Evolutionary conservation across 2,797 vertebrate genomes (phyloP).

Genomic region (Fundulus diaphanus): DNA sequence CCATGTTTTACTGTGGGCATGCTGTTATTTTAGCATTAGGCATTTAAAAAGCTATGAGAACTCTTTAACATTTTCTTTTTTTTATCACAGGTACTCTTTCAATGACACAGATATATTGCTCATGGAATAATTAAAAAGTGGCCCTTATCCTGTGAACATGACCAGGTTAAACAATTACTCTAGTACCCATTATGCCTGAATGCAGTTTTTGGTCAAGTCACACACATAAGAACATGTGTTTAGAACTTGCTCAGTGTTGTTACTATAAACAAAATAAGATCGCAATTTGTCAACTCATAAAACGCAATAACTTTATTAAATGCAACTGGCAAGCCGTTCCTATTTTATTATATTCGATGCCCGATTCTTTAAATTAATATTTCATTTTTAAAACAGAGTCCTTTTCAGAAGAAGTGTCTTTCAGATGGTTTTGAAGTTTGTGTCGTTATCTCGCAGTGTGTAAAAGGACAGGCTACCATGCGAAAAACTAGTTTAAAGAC

Average conservation of each 20-base stretch:
- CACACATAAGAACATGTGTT: not conserved
- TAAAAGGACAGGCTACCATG: conserved; percentile 8
- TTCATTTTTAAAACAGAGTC: not conserved
- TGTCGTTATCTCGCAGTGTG: conserved; percentile 10
- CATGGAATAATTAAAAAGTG: not conserved
- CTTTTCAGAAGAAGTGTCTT: not conserved
- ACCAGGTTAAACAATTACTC: not conserved
- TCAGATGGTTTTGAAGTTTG: conserved; percentile 18
- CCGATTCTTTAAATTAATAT: not conserved
- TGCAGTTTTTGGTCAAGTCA: not conserved
- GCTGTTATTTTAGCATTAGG: not conserved
- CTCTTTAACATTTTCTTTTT: not conserved
- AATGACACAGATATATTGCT: not conserved
- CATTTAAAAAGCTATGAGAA: not conserved
- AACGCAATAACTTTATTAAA: not conserved
- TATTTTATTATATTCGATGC: not conserved
- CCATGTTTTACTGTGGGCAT: not conserved
- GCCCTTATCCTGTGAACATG: not conserved
- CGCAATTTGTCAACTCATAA: not conserved
- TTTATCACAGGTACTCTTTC: not conserved
- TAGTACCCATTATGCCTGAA: not conserved
- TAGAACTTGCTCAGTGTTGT: not conserved
- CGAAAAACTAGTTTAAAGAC: conserved; percentile 2
- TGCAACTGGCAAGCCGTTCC: not conserved
- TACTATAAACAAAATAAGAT: not conserved